Conservation (phyloP, 2,113 vertebrate species). For the Ammodytes dubius region DNA sequence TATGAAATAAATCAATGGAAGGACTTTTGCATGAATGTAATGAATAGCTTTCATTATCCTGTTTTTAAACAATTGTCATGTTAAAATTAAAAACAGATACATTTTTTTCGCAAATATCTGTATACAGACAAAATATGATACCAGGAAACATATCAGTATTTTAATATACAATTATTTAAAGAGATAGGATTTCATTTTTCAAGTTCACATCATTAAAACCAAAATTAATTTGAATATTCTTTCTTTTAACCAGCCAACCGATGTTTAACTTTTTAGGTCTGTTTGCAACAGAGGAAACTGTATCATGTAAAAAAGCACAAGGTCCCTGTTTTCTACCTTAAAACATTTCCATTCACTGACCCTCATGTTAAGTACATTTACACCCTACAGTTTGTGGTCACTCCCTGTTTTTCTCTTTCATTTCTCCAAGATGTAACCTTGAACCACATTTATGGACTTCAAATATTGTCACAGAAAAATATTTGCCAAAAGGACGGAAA, state of each 20-base stretch:
- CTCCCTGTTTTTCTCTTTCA: slow-evolving; percentile 1
- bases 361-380: neutral
- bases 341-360: slow-evolving; percentile 8
- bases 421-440: neutral
- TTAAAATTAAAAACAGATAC: too few species aligned
- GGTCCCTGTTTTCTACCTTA: neutral
- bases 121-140: too few species aligned
- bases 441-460: slow-evolving; percentile 26
- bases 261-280: neutral
- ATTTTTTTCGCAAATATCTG: too few species aligned
- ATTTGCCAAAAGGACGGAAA: neutral
- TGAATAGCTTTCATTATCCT: too few species aligned
- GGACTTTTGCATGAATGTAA: too few species aligned
- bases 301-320: neutral
- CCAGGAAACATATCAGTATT: too few species aligned
- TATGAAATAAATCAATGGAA: too few species aligned
- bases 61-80: too few species aligned
- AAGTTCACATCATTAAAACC: too few species aligned
- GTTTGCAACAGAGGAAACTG: neutral
- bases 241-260: neutral
- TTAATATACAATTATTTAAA: too few species aligned
- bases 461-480: neutral
- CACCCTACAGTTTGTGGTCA: neutral
- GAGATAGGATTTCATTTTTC: too few species aligned
- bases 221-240: too few species aligned